Percentiles rank a stretch among this genome's conserved stretches.
Evolutionary conservation across 2,888 invertebrate genomes (phyloP).

Genomic region (Mycalesis mineus): DNA sequence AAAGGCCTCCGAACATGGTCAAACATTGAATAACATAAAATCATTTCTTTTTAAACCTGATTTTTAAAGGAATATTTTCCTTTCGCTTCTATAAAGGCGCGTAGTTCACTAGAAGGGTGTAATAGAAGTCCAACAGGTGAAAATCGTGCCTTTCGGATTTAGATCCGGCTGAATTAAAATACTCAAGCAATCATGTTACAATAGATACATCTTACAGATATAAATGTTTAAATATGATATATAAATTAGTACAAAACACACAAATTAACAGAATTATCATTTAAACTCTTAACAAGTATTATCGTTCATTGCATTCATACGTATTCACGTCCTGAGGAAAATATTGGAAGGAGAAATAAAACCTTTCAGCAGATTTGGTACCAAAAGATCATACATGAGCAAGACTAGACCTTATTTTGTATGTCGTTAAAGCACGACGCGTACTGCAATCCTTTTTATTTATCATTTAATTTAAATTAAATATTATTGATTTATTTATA

Average conservation of each 20-base stretch:
- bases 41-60: too few species aligned
- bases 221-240: neutral
- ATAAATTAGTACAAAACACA: neutral
- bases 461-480: too few species aligned
- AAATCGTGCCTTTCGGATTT: too few species aligned
- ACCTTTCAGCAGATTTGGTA: conserved; percentile 12
- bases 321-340: neutral
- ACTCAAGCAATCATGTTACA: neutral
- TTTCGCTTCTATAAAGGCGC: too few species aligned
- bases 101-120: too few species aligned
- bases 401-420: conserved; percentile 19
- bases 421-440: conserved; percentile 11
- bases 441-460: too few species aligned
- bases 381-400: conserved; percentile 6
- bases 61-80: too few species aligned
- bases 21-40: too few species aligned
- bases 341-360: neutral
- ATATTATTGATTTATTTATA: conserved; percentile 4
- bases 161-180: too few species aligned
- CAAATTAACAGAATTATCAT: neutral
- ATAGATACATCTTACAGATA: neutral
- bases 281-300: neutral
- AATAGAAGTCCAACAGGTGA: too few species aligned
- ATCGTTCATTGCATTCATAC: conserved; percentile 6
- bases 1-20: too few species aligned